Conservation (phyloP, 30 jellyfish, hydroid and myxozoan genomes). For the Turritopsis dohrnii region DNA sequence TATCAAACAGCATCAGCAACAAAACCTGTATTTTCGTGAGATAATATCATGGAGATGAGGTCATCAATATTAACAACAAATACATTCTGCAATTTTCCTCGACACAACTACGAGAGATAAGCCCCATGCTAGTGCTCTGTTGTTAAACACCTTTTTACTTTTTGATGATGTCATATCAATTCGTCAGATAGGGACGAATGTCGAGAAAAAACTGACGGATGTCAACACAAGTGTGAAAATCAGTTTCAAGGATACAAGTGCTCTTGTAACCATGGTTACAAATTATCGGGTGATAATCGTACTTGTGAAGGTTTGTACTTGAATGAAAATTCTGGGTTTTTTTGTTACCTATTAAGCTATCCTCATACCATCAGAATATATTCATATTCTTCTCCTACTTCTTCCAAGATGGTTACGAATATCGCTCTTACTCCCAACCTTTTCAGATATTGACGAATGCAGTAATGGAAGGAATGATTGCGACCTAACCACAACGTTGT, state of each 20-base stretch:
- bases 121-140: too few species aligned
- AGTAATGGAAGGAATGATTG: not conserved
- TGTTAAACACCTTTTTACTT: not conserved
- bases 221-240: conserved; percentile 46
- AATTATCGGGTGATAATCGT: conserved; percentile 30
- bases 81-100: too few species aligned
- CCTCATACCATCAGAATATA: too few species aligned
- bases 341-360: too few species aligned
- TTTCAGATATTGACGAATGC: not conserved
- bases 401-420: too few species aligned
- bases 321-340: too few species aligned
- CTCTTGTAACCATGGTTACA: conserved; percentile 37
- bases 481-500: not conserved
- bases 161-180: not conserved
- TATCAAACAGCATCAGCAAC: too few species aligned
- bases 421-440: too few species aligned
- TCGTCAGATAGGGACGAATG: conserved; percentile 50
- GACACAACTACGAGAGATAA: too few species aligned
- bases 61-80: too few species aligned
- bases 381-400: not conserved
- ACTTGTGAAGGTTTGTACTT: conserved; percentile 35
- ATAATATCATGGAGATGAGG: too few species aligned
- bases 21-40: too few species aligned
- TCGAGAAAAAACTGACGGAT: conserved; percentile 32
- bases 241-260: conserved; percentile 36